Base-by-base conservation (phyloP, 1,140 invertebrate species). In the Camponotus vicinus region DNA sequence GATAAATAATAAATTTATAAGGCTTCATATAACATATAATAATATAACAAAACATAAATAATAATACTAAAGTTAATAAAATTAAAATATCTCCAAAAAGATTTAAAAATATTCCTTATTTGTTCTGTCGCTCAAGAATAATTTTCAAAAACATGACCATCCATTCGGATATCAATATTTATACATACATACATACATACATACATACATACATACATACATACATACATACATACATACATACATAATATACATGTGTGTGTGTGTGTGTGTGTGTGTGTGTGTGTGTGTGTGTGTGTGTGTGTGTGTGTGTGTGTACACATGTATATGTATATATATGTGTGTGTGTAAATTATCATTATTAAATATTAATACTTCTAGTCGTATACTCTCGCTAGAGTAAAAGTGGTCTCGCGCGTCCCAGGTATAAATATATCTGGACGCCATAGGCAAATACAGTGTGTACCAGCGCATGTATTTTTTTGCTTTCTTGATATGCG, bases 351-450 rank as follows among this genome's bases (percentile, higher is more conserved):
- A 52, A 67, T 94, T 90, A 93, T 94, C 93, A 94, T 94, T 92
- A 92, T 94, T 94, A 94, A 93, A 94, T 94, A 94, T 94, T 95
- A 95, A 95, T 95, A 95, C 94, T 95, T 95, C 94, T 95, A 95
- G 94, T 95, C 94, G 94, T 95, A 95, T 95, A 95, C 94, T 93
- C 94, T 93, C 92, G 90, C 89, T 93, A 95, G 94, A 95, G 94
- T 95, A 95, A 94, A 93, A 94, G 91, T 94, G 94, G 92, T 94
- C 94, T 94, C 92, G 91, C 93, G 91, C 90, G 88, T 91, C 90
- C 90, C 91, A 86, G 90, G 82, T 90, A 86, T 90, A 83, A 80
- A 71, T 88, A 84, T 83, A 86, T 86, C 89, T 90, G 89, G 89
- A 93, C 92, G 90, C 93, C 86, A 92, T 94, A 94, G 93, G 93